Conservation (phyloP, 2,888 invertebrate species). For the Drosophila pseudotalamancana region DNA sequence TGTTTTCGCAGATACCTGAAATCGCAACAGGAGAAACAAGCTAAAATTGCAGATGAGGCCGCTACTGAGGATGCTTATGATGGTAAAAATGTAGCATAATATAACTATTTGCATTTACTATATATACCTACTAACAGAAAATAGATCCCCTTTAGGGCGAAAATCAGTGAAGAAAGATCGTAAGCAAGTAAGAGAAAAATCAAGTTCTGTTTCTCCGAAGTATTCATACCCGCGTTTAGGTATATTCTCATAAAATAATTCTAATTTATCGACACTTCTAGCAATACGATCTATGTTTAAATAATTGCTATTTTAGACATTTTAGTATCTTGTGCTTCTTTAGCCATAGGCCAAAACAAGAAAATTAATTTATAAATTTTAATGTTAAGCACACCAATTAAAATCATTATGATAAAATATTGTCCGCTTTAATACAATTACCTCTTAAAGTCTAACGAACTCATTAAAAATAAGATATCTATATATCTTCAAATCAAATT, state of each 20-base stretch:
- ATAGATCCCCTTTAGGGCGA: neutral
- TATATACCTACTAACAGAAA: constrained; percentile 21
- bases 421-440: no score
- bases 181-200: constrained; percentile 11
- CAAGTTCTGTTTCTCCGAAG: constrained; percentile 1
- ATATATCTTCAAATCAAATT: no score
- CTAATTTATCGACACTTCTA: no score
- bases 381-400: no score
- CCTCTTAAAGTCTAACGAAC: no score
- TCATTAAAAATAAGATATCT: no score
- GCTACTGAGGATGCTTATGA: constrained; percentile 84
- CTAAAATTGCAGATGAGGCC: constrained; percentile 82
- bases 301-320: no score
- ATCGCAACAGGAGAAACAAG: constrained; percentile 84
- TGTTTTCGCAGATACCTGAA: constrained; percentile 77
- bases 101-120: neutral
- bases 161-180: constrained; percentile 17
- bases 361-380: no score
- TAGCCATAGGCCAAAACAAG: no score
- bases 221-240: constrained; percentile 15
- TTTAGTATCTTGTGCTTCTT: no score
- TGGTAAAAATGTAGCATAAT: constrained; percentile 62
- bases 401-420: no score
- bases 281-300: no score
- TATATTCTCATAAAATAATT: constrained; percentile 15